Evolutionary conservation across 2,888 invertebrate species (phyloP), one percentile per base, ranked within the genome.

Genomic region (Biston betularia): DNA sequence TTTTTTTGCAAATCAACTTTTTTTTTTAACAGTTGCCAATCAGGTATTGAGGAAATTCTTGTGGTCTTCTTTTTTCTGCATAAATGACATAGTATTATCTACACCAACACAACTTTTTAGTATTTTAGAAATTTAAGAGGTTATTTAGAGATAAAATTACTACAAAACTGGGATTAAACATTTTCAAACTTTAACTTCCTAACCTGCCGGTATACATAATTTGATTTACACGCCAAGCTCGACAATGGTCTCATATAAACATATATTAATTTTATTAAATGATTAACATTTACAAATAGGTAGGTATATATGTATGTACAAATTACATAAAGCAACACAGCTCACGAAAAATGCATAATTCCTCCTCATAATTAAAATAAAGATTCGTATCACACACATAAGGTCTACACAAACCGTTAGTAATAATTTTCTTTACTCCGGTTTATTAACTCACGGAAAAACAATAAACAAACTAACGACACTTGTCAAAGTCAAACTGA

Each of bases 161-260:
- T 58, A 64, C 34, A 54, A 63, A 64, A 66, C 59, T 61, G 61
- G 61, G 72, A 68, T 59, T 60, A 69, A 74, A 71, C 38, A 75
- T 64, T 63, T 63, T 73, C 7, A 63, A 63, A 63, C 45, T 35
- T 55, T 33, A 52, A 64, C 66, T 64, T 61, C 57, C 49, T 55
- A 61, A 35, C 62, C 42, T 44, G 34, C 48, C 49, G 34, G 44
- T 50, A 46, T 62, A 49, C 63, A 71, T 69, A 72, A 62, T 68
- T 38, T 72, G 69, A 65, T 58, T 65, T 72, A 78, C 70, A 73
- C 63, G 75, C 74, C 77, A 84, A 82, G 81, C 82, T 84, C 80
- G 76, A 76, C 75, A 70, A 74, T 74, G 66, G 72, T 70, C 67
- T 69, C 55, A 69, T 71, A 70, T 68, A 60, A 63, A 65, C 65